Percentiles rank a stretch among this genome's conserved stretches.
These are phyloP conservation scores for Penaeus monodon DNA, from an alignment of 2,888 invertebrate genomes.

Conservation along the genomic window DNA sequence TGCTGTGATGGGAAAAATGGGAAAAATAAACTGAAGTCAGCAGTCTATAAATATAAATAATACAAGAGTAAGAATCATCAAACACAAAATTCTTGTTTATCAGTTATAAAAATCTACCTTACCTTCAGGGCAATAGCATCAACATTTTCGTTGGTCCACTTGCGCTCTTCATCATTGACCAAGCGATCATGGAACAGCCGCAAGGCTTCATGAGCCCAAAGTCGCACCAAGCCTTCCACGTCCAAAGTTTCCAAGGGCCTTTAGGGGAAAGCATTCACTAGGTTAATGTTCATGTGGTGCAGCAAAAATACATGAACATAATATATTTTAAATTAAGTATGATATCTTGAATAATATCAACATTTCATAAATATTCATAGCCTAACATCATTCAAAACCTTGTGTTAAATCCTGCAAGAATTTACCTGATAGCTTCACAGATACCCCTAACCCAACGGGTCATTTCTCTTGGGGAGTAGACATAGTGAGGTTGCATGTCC, in stretches of 20 bases:
- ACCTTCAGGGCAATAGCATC: slow-evolving; percentile 85
- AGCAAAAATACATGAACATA: neutral
- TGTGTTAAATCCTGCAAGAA: neutral
- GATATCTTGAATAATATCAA: too few relatives aligned
- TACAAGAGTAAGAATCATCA: too few relatives aligned
- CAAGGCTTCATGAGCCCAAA: slow-evolving; percentile 99
- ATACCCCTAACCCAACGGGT: slow-evolving; percentile 99
- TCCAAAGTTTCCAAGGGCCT: slow-evolving; percentile 91
- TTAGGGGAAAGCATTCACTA: slow-evolving; percentile 44
- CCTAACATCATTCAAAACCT: neutral
- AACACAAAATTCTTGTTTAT: neutral
- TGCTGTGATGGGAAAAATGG: slow-evolving; percentile 74
- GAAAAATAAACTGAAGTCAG: neutral
- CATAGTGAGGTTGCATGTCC: slow-evolving; percentile 99
- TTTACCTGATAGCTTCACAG: slow-evolving; percentile 90
- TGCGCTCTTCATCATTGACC: slow-evolving; percentile 92
- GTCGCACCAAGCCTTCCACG: slow-evolving; percentile 94
- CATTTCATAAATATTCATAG: neutral
- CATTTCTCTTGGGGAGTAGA: slow-evolving; percentile 99
- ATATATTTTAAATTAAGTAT: too few relatives aligned
- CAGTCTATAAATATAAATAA: neutral
- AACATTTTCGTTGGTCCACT: slow-evolving; percentile 98
- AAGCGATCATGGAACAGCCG: slow-evolving; percentile 93
- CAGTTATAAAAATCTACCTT: neutral
- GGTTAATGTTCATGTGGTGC: neutral